phyloP scores from a whole-genome alignment of 2,797 vertebrate species.

The Leucoraja ocellata region DNA sequence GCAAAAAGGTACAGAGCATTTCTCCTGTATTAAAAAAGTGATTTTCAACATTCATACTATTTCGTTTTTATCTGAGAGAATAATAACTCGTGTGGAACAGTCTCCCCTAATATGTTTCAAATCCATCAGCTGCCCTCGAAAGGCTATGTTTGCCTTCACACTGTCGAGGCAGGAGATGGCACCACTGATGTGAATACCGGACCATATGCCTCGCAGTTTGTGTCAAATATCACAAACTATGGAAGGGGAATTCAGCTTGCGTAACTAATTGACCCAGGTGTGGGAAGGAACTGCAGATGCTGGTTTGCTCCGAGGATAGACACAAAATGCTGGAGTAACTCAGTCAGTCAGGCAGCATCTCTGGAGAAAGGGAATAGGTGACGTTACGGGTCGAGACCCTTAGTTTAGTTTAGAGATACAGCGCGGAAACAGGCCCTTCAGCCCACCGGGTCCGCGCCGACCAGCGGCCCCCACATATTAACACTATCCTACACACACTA shows the following conservation, averaged over 20 bases:
- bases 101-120: not conserved
- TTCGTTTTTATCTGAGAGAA: not conserved
- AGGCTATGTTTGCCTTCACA: not conserved
- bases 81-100: not conserved
- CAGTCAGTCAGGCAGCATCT: too few relatives aligned
- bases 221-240: not conserved
- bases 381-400: too few relatives aligned
- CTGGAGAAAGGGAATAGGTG: too few relatives aligned
- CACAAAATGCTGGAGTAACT: too few relatives aligned
- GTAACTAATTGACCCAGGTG: not conserved
- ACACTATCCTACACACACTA: too few relatives aligned
- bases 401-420: too few relatives aligned
- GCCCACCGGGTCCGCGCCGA: too few relatives aligned
- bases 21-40: not conserved
- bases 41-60: not conserved
- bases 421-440: too few relatives aligned
- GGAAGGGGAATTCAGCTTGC: slow-evolving; percentile 34
- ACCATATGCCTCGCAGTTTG: too few relatives aligned
- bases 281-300: too few relatives aligned
- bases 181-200: not conserved
- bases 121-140: not conserved
- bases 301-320: too few relatives aligned
- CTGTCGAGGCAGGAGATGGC: not conserved
- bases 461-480: too few relatives aligned
- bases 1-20: not conserved